Base-by-base conservation (phyloP, 1,140 invertebrate species). In the Lordiphosa clarofinis region DNA sequence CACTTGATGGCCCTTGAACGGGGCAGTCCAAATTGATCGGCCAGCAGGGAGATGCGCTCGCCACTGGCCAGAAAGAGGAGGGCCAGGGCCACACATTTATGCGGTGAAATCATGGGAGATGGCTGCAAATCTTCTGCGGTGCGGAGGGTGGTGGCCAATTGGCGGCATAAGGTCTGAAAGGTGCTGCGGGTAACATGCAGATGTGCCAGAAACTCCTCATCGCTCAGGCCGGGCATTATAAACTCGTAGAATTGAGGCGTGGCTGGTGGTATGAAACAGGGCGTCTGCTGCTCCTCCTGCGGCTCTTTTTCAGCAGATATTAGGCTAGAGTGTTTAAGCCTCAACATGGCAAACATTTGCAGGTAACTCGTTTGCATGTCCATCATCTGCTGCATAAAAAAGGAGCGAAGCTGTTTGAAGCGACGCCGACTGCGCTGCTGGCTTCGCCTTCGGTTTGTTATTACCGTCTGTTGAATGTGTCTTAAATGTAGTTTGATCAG, bases 11-110 rank as follows among this genome's bases (percentile, higher is more conserved):
- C 49, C 12, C 44, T 46, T 1, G 50, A 21, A 5, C 74, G 70
- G 0, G 74, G 62, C 28, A 87, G 36, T 0, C 65, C 52, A 44
- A 86, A 88, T 12, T 69, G 47, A 11, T 68, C 50, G 4, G 73
- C 48, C 4, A 87, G 70, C 9, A 67, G 31, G 0, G 73, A 63
- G 1, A 86, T 67, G 1, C 71, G 57, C n/a, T 69, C 72, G 0
- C 86, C 81, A 15, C 70, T 73, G n/a, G 86, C 76, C 42, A 87
- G 40, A 12, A 79, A 74, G 38, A 66, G 73, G 0, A 88, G 52
- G 0, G 86, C 73, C 10, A 88, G 11, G 0, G 86, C 86, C 3
- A 88, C 62, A 33, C 73, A 72, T 19, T 75, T 79, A 2, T 86
- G 68, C 0, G 71, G 33, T 1, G 52, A 50, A 2, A 78, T 59